A percentile compares a stretch with the other conserved stretches of the same genome.
These are phyloP conservation scores for Pogonus chalceus DNA, from an alignment of 1,140 invertebrate species.

Conservation along the genomic window DNA sequence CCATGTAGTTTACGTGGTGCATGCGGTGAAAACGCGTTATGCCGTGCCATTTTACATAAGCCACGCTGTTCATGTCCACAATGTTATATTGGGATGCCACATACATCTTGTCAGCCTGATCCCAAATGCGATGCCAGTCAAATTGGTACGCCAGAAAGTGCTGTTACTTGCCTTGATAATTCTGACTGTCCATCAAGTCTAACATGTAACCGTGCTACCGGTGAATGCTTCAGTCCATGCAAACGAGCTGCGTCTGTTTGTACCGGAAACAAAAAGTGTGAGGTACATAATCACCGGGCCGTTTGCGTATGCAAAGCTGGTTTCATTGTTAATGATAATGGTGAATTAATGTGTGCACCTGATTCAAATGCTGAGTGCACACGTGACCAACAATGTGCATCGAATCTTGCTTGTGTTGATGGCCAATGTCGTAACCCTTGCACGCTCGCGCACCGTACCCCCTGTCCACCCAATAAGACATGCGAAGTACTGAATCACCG, in stretches of 20 bases:
- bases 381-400: slow-evolving; percentile 71
- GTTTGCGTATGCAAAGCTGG: slow-evolving; percentile 82
- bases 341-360: slow-evolving; percentile 72
- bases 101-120: slow-evolving; percentile 63
- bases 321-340: slow-evolving; percentile 73
- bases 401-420: slow-evolving; percentile 71
- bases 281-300: slow-evolving; percentile 72
- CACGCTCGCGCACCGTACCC: slow-evolving; percentile 43
- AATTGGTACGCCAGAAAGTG: slow-evolving; percentile 33
- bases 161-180: slow-evolving; percentile 48
- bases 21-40: slow-evolving; percentile 81
- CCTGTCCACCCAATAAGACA: slow-evolving; percentile 67
- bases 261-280: slow-evolving; percentile 72
- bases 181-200: slow-evolving; percentile 64
- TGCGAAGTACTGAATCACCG: slow-evolving; percentile 79
- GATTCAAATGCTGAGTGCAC: slow-evolving; percentile 68
- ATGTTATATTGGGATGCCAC: slow-evolving; percentile 73
- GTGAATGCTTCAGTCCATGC: slow-evolving; percentile 72
- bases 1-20: slow-evolving; percentile 77
- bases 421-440: slow-evolving; percentile 80
- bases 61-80: slow-evolving; percentile 77
- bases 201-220: slow-evolving; percentile 55
- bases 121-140: slow-evolving; percentile 55
- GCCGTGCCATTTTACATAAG: slow-evolving; percentile 69
- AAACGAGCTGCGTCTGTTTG: slow-evolving; percentile 48